Percentiles rank a stretch among this genome's conserved stretches.
These are phyloP conservation scores for Epinotia demarniana DNA, from an alignment of 2,888 invertebrate genomes.

Conservation along the genomic window DNA sequence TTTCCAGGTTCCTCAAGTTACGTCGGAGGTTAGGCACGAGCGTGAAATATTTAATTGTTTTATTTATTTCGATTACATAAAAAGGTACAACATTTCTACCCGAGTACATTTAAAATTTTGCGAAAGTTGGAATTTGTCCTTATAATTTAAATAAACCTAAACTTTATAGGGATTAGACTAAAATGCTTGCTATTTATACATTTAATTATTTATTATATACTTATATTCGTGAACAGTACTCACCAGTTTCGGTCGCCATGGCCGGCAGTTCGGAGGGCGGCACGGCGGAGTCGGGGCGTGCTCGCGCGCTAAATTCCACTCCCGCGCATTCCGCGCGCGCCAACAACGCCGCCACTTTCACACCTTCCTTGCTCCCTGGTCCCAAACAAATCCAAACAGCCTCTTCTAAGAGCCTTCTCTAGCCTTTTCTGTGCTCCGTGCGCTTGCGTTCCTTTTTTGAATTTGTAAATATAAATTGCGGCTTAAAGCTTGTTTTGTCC, in stretches of 20 bases:
- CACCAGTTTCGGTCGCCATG: slow-evolving; percentile 83
- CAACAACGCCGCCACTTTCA: slow-evolving; percentile 77
- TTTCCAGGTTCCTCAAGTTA: too few relatives aligned
- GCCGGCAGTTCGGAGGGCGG: slow-evolving; percentile 81
- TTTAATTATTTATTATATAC: too few relatives aligned
- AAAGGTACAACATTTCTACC: too few relatives aligned
- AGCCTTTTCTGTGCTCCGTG: slow-evolving; percentile 12
- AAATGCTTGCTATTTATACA: too few relatives aligned
- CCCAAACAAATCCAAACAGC: slow-evolving; percentile 39
- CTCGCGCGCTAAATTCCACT: slow-evolving; percentile 80
- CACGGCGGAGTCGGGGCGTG: slow-evolving; percentile 78
- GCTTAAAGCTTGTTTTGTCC: slow-evolving; percentile 42
- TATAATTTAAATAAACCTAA: too few relatives aligned
- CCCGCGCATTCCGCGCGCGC: slow-evolving; percentile 81
- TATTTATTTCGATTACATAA: too few relatives aligned
- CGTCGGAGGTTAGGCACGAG: too few relatives aligned
- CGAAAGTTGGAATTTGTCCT: too few relatives aligned
- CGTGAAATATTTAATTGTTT: too few relatives aligned
- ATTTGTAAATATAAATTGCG: slow-evolving; percentile 36
- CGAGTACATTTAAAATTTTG: too few relatives aligned
- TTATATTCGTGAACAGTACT: slow-evolving; percentile 52
- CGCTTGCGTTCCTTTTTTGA: slow-evolving; percentile 20
- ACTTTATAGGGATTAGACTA: too few relatives aligned
- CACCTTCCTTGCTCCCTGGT: slow-evolving; percentile 64
- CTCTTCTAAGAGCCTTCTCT: slow-evolving; percentile 13